Evolutionary conservation across 1,140 invertebrate species (phyloP).

Genomic region (Sycophila sp.): DNA sequence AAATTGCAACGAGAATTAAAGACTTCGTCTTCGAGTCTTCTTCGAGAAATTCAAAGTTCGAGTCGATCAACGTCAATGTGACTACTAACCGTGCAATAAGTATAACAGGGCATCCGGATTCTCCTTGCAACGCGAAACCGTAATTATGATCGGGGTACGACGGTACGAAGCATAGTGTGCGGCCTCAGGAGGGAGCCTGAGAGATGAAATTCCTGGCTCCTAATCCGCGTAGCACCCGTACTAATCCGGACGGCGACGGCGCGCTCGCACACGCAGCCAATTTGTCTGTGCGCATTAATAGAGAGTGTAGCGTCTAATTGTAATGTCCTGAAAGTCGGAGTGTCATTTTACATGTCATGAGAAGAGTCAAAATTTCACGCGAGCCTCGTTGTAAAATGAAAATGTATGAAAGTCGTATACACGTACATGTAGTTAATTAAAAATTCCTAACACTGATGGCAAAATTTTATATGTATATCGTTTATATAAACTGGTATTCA

Average conservation of each 20-base stretch:
- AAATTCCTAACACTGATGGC: conserved; percentile 10
- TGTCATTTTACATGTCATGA: conserved; percentile 28
- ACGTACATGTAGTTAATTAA: background rate
- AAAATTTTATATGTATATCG: too few species aligned
- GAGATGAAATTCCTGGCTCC: conserved; percentile 59
- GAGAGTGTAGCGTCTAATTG: conserved; percentile 36
- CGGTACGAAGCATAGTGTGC: background rate
- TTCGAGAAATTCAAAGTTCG: too few species aligned
- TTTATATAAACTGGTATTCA: too few species aligned
- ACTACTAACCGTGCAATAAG: too few species aligned
- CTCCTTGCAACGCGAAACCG: background rate
- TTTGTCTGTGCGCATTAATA: conserved; percentile 53
- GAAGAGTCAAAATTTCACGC: conserved; percentile 12
- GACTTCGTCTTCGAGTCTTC: too few species aligned
- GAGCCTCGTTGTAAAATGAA: background rate
- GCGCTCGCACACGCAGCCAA: conserved; percentile 49
- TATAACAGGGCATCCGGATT: background rate
- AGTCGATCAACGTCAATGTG: too few species aligned
- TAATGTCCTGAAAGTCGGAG: conserved; percentile 33
- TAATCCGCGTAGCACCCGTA: conserved; percentile 40
- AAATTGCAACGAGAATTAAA: too few species aligned
- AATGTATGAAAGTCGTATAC: background rate
- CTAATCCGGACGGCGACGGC: conserved; percentile 40
- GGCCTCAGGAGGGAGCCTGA: background rate
- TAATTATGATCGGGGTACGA: background rate